Base-by-base conservation (phyloP, 2,888 invertebrate species). In the Abrostola tripartita region DNA sequence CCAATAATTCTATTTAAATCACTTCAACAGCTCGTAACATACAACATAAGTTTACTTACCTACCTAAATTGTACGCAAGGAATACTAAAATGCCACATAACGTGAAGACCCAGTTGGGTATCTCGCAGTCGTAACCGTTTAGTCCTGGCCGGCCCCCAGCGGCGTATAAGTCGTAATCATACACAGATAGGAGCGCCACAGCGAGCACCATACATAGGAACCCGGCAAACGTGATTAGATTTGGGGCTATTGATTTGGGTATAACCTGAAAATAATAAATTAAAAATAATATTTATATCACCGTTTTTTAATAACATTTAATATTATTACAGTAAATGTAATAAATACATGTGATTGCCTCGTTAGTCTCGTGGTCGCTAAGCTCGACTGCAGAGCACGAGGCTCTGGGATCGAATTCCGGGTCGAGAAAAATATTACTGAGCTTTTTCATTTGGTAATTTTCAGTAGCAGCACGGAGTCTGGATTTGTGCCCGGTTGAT, bases 241-340 rank as follows among this genome's bases (percentile, higher is more conserved):
- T 99, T 52, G 99, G 99, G 0, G 99, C 99, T 79, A 99, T 94
- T 97, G 98, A 98, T 95, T 95, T 96, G 71, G 99, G 99, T 88
- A 98, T 97, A 75, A 97, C 96, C 99, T 99, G 95, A 0, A 85
- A 85, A 61, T 38, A 59, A 57, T 24, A 51, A 12, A 37, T 14
- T 9, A 1, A 47, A 7, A n/a, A n/a, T n/a, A n/a, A n/a, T n/a
- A n/a, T n/a, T n/a, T n/a, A n/a, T n/a, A n/a, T n/a, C n/a, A n/a
- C n/a, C n/a, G n/a, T n/a, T n/a, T n/a, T n/a, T n/a, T n/a, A n/a
- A n/a, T n/a, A n/a, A n/a, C n/a, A n/a, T n/a, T n/a, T n/a, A n/a
- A n/a, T n/a, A n/a, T n/a, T n/a, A n/a, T n/a, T n/a, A n/a, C n/a
- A n/a, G n/a, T n/a, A n/a, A n/a, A n/a, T n/a, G n/a, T n/a, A n/a